Evolutionary conservation across 2,888 invertebrate genomes (phyloP).

Genomic region (Pseudococcus viburni): DNA sequence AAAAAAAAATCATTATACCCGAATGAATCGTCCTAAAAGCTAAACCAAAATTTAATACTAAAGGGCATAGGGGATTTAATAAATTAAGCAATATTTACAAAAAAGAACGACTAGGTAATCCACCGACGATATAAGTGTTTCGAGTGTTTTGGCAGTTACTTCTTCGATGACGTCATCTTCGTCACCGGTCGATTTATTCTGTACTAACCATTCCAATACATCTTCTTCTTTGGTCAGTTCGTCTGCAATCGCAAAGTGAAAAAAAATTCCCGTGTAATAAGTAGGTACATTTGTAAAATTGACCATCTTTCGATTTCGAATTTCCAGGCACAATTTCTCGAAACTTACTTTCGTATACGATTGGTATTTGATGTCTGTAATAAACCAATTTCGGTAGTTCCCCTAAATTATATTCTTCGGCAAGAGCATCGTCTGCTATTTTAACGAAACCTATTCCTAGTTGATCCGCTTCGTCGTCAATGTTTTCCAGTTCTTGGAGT

Average conservation of each 20-base stretch:
- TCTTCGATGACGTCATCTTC: constrained; percentile 96
- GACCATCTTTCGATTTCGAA: too few relatives aligned
- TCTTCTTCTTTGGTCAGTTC: constrained; percentile 92
- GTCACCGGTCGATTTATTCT: constrained; percentile 93
- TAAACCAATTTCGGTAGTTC: constrained; percentile 90
- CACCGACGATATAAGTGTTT: constrained; percentile 89
- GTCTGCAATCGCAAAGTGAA: constrained; percentile 73
- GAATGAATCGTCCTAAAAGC: too few relatives aligned
- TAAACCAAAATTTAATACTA: background rate
- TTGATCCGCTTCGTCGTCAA: constrained; percentile 95
- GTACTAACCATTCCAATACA: constrained; percentile 93
- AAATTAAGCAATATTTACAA: constrained; percentile 77
- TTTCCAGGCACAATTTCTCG: background rate
- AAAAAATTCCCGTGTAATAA: too few relatives aligned
- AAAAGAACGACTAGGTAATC: constrained; percentile 93
- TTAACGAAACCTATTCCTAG: constrained; percentile 95
- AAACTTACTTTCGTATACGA: constrained; percentile 89
- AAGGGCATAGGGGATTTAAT: background rate
- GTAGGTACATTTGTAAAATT: too few relatives aligned
- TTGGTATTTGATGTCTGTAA: constrained; percentile 94
- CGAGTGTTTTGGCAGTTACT: constrained; percentile 90
- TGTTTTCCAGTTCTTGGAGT: constrained; percentile 91
- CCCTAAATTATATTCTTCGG: constrained; percentile 93
- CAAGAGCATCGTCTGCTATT: constrained; percentile 90
- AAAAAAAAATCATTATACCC: background rate